Base-by-base conservation (phyloP, 1,140 invertebrate genomes). In the Lepidurus arcticus region DNA sequence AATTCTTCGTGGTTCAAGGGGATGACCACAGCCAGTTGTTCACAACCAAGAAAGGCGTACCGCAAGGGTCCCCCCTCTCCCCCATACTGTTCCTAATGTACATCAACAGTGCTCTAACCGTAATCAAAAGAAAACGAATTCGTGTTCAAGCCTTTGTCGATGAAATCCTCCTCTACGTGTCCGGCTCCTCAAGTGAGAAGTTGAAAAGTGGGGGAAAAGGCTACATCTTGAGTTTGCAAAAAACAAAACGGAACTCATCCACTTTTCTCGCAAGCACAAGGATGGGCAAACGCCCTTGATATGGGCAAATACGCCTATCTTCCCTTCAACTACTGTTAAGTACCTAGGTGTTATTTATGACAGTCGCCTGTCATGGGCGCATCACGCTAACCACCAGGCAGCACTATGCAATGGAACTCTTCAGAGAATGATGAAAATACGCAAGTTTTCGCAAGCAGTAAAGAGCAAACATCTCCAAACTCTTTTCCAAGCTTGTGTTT, bases 51-150 rank as follows among this genome's bases (percentile, higher is more conserved):
- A 10, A 74, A 74, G 74, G 74, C 1, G 74, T 74, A 10, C 74
- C 74, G 21, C 74, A 74, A 24, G 74, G 74, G 11, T 74, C 74
- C 13, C 74, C 74, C 13, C 74, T 74, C 24, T 74, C 74, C 74
- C 74, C 74, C 10, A 1, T 74, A 24, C 74, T 74, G 10, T 74
- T 74, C 24, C 74, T 74, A 24, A 10, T 3, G 11, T 74, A 74
- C 21, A 74, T 74, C 2, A 21, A 74, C 42, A 42, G 74, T 1
- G 74, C 2, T 42, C 4, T 74, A 24, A 3, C 24, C 13, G 13
- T 74, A 24, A 74, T 74, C 13, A 74, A 74, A 1, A 74, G 42
- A 74, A 74, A 74, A 74, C 24, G 11, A 3, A 42, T 74, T 24
- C 21, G 10, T 11, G 42, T 74, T 42, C 74, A 74, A 74, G 74